A percentile compares a stretch with the other conserved stretches of the same genome.
These are phyloP conservation scores for Cromileptes altivelis DNA, from an alignment of 2,113 vertebrate species.

Conservation along the genomic window DNA sequence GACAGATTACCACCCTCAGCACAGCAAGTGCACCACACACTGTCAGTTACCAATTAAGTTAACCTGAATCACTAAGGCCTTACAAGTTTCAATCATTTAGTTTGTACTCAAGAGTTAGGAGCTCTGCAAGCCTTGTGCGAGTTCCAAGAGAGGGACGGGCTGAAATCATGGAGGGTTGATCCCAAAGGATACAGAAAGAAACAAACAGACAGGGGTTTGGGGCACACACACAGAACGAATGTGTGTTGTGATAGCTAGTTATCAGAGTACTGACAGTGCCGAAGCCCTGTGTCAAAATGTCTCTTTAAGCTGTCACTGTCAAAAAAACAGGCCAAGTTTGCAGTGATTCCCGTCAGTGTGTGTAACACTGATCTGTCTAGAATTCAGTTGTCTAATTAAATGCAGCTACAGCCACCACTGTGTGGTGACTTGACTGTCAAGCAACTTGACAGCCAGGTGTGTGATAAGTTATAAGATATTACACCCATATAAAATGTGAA, in stretches of 20 bases:
- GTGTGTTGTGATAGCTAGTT: neutral
- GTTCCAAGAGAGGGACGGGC: neutral
- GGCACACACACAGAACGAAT: neutral
- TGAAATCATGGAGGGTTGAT: neutral
- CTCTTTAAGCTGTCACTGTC: conserved; percentile 27
- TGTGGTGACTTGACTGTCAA: neutral
- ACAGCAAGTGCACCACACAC: conserved; percentile 15
- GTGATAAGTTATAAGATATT: conserved; percentile 11
- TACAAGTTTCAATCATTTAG: conserved; percentile 71
- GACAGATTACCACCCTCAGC: conserved; percentile 11
- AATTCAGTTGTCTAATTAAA: conserved; percentile 22
- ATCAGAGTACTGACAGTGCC: neutral
- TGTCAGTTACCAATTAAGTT: conserved; percentile 10
- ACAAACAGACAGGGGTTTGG: neutral
- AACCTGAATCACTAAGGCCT: neutral
- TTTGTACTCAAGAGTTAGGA: neutral
- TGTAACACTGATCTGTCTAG: neutral
- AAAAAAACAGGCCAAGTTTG: conserved; percentile 11
- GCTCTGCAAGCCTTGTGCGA: neutral
- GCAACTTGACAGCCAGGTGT: conserved; percentile 14
- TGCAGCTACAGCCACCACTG: neutral
- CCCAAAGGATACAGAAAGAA: neutral
- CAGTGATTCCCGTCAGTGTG: conserved; percentile 1
- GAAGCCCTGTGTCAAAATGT: conserved; percentile 34
- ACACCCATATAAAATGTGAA: neutral